Conservation (phyloP, 2,888 invertebrate species). For the Conistra vaccinii region DNA sequence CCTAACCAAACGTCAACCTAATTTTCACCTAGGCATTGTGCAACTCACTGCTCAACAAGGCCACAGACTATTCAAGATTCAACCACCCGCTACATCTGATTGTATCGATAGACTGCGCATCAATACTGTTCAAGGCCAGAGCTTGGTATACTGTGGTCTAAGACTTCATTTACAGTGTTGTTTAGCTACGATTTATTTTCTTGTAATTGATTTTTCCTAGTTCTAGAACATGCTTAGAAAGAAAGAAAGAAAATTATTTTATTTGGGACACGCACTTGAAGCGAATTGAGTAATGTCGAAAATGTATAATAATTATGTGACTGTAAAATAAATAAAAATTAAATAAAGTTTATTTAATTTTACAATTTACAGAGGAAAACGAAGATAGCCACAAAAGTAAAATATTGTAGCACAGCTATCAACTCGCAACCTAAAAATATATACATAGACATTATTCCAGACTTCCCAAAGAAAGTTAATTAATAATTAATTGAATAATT, state of each 20-base stretch:
- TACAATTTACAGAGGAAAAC: too few relatives aligned
- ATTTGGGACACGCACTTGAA: not conserved
- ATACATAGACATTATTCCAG: too few relatives aligned
- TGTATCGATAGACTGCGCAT: conserved; percentile 24
- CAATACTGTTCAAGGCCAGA: conserved; percentile 20
- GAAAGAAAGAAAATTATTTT: not conserved
- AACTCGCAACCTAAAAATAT: too few relatives aligned
- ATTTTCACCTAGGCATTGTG: too few relatives aligned
- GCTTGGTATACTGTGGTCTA: conserved; percentile 1
- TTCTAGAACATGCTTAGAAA: not conserved
- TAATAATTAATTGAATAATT: too few relatives aligned
- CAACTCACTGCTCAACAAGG: not conserved
- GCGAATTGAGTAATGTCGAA: not conserved
- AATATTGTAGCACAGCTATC: too few relatives aligned
- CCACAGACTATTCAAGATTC: conserved; percentile 14
- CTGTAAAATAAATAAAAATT: too few relatives aligned
- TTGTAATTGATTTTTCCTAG: not conserved
- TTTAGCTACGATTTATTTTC: not conserved
- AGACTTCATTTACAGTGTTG: not conserved
- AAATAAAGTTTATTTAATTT: too few relatives aligned
- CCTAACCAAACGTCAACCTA: not conserved
- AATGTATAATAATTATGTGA: not conserved
- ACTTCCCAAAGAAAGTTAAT: too few relatives aligned
- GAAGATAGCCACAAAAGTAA: too few relatives aligned
- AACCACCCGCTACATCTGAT: conserved; percentile 10